These are phyloP conservation scores for Acanthornis magna DNA, from an alignment of 2,797 vertebrate species.

Conservation along the genomic window DNA sequence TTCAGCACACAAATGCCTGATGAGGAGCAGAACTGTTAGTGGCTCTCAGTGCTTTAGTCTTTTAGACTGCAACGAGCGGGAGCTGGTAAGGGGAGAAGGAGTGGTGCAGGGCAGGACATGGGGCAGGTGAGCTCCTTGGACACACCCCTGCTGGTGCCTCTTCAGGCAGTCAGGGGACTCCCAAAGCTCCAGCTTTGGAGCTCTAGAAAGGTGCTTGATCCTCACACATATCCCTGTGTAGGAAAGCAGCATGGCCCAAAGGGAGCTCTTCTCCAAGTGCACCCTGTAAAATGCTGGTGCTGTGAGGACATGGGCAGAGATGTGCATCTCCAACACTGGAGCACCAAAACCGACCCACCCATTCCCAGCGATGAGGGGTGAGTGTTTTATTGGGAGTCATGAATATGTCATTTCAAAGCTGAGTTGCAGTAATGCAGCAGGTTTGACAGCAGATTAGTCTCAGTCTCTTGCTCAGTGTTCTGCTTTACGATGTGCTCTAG, in stretches of 20 bases:
- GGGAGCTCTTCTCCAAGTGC: neutral
- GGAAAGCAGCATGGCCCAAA: accelerated
- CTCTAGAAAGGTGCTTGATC: neutral
- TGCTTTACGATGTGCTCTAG: neutral
- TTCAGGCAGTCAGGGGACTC: neutral
- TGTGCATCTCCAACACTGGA: neutral
- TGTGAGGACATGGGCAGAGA: accelerated
- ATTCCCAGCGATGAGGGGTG: accelerated
- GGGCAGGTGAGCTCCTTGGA: neutral
- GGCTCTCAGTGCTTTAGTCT: neutral
- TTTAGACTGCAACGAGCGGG: neutral
- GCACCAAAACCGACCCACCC: neutral
- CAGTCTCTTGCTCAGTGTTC: accelerated
- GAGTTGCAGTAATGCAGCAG: neutral
- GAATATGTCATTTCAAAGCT: accelerated
- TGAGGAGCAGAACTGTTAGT: neutral
- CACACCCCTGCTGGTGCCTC: neutral
- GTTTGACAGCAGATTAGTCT: neutral
- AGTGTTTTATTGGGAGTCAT: neutral
- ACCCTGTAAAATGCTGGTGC: neutral
- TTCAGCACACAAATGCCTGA: neutral
- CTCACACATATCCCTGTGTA: accelerated
- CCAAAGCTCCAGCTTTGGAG: neutral
- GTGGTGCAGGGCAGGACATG: neutral
- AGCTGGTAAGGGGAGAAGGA: neutral